These are phyloP conservation scores for Bombus waltoni DNA, from an alignment of 1,140 invertebrate genomes.

Conservation along the genomic window DNA sequence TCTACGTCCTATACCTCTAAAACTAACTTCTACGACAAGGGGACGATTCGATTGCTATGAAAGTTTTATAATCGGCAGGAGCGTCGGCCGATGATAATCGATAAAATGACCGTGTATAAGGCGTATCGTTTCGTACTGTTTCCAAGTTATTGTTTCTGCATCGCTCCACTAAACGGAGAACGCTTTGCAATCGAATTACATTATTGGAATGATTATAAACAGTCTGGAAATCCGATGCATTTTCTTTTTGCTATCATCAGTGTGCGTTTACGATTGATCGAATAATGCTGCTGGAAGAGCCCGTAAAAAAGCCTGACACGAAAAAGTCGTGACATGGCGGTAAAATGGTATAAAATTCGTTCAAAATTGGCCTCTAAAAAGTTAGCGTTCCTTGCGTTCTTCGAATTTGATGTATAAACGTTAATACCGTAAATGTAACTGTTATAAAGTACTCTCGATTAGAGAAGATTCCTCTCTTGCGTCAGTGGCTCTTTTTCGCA, in stretches of 20 bases:
- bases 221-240: slow-evolving; percentile 37
- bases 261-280: slow-evolving; percentile 45
- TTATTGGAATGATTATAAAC: slow-evolving; percentile 46
- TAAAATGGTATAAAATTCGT: slow-evolving; percentile 67
- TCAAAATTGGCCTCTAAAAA: slow-evolving; percentile 54
- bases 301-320: slow-evolving; percentile 49
- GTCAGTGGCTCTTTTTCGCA: not conserved
- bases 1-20: not conserved
- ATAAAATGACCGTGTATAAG: slow-evolving; percentile 19
- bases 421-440: not conserved
- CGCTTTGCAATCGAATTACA: slow-evolving; percentile 22
- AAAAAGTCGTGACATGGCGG: slow-evolving; percentile 53
- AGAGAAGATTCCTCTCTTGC: not conserved
- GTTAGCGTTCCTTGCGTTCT: not conserved
- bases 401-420: not conserved
- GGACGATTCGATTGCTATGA: not conserved
- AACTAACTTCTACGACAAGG: slow-evolving; percentile 8
- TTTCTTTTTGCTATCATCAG: slow-evolving; percentile 16
- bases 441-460: slow-evolving; percentile 8
- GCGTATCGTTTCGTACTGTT: slow-evolving; percentile 30
- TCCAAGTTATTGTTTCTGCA: slow-evolving; percentile 25
- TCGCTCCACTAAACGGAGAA: slow-evolving; percentile 40
- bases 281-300: slow-evolving; percentile 42
- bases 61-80: slow-evolving; percentile 23
- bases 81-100: not conserved